Evolutionary conservation across 2,797 vertebrate species (phyloP).

Genomic region (Sebastiscus albofasciatus): DNA sequence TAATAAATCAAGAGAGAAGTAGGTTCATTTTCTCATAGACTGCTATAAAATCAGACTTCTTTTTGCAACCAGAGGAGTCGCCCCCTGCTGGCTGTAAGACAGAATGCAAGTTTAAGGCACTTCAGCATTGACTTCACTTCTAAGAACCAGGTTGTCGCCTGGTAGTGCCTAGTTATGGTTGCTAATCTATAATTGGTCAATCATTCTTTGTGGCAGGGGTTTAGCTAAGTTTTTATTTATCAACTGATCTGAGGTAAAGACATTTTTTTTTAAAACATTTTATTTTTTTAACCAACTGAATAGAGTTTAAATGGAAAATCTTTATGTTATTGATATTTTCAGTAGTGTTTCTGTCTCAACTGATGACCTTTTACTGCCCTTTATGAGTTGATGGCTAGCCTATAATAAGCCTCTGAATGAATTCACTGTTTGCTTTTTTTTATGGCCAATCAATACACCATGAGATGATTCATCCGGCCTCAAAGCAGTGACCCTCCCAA

Average conservation of each 20-base stretch:
- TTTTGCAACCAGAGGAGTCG: too few relatives aligned
- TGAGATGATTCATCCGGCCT: slow-evolving; percentile 22
- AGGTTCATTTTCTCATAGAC: too few relatives aligned
- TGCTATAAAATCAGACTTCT: too few relatives aligned
- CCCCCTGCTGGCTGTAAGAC: too few relatives aligned
- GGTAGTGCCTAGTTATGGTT: background rate
- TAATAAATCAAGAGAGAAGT: too few relatives aligned
- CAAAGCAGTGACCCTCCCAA: slow-evolving; percentile 35
- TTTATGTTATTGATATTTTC: background rate
- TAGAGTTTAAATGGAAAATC: background rate
- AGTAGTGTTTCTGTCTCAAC: background rate
- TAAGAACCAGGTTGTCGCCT: too few relatives aligned
- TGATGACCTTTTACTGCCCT: background rate
- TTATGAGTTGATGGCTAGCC: background rate
- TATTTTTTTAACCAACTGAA: background rate
- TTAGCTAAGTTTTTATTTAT: background rate
- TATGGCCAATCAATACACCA: slow-evolving; percentile 36
- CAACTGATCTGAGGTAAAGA: background rate
- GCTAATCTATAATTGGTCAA: background rate
- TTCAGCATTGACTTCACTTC: too few relatives aligned
- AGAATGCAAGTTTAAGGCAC: too few relatives aligned
- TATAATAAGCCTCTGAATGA: slow-evolving; percentile 3
- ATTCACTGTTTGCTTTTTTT: slow-evolving; percentile 6
- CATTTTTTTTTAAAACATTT: background rate
- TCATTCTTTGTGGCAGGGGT: background rate